Percentiles rank a stretch among this genome's conserved stretches.
phyloP scores from a whole-genome alignment of 2,888 invertebrate species.

The Colostygia pectinataria region DNA sequence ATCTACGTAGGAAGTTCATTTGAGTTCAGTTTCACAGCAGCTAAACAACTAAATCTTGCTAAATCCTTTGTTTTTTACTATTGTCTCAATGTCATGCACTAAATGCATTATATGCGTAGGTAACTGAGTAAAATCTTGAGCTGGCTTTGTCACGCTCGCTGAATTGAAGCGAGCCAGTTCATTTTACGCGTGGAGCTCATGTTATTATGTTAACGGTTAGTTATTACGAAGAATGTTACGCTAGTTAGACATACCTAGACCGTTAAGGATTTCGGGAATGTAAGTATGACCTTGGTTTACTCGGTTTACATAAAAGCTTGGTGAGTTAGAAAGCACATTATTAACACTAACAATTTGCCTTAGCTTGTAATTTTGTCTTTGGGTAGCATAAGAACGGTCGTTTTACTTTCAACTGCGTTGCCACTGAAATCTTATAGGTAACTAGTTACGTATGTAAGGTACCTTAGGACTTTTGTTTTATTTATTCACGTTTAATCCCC shows the following conservation, averaged over 20 bases:
- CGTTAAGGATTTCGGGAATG: constrained; percentile 9
- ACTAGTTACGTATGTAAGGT: too few relatives aligned
- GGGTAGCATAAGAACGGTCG: too few relatives aligned
- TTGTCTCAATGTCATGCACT: constrained; percentile 33
- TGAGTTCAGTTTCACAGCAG: background rate
- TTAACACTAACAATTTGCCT: too few relatives aligned
- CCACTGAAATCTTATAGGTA: too few relatives aligned
- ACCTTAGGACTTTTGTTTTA: too few relatives aligned
- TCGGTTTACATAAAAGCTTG: too few relatives aligned
- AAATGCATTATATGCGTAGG: constrained; percentile 27
- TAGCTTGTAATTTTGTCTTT: too few relatives aligned
- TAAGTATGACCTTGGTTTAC: background rate
- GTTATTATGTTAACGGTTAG: constrained; percentile 25
- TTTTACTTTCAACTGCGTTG: too few relatives aligned
- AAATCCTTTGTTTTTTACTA: background rate
- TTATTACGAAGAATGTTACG: constrained; percentile 19
- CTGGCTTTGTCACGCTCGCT: constrained; percentile 23
- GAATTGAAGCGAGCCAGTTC: constrained; percentile 1
- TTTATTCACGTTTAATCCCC: too few relatives aligned
- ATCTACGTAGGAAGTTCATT: background rate
- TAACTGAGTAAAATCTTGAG: constrained; percentile 23
- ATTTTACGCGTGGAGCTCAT: constrained; percentile 9
- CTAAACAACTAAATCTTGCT: background rate
- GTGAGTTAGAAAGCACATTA: too few relatives aligned
- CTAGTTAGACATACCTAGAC: constrained; percentile 11